phyloP scores from a whole-genome alignment of 1,140 invertebrate species.

The Drosophila littoralis region DNA sequence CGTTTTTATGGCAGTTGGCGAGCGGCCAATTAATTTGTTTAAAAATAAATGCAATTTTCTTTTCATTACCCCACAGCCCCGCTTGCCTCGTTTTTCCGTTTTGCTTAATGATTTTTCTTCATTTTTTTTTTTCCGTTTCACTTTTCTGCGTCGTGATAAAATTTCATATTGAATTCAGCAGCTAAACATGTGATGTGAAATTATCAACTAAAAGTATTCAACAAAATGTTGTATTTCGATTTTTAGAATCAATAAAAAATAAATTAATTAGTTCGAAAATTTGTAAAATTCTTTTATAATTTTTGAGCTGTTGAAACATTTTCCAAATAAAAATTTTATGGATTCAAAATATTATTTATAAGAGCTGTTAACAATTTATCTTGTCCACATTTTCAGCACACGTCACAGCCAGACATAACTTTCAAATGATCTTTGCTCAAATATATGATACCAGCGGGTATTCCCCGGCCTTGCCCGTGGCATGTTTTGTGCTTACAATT shows the following conservation, averaged over 20 bases:
- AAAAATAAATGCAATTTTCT: slow-evolving; percentile 72
- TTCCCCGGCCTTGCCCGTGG: no score
- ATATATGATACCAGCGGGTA: neutral
- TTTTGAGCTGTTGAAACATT: neutral
- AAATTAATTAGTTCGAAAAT: neutral
- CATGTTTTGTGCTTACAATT: no score
- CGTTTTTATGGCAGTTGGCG: slow-evolving; percentile 77
- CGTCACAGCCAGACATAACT: slow-evolving; percentile 1
- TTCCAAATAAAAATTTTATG: neutral
- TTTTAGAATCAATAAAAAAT: neutral
- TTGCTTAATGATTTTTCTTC: slow-evolving; percentile 32
- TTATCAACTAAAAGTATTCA: slow-evolving; percentile 10
- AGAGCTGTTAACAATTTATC: neutral
- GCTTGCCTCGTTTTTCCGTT: slow-evolving; percentile 24
- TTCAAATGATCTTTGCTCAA: slow-evolving; percentile 25
- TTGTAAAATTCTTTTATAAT: neutral
- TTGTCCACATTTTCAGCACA: neutral
- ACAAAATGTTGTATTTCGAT: neutral
- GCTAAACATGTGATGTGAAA: slow-evolving; percentile 36
- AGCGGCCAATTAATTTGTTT: slow-evolving; percentile 72
- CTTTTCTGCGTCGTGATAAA: slow-evolving; percentile 57
- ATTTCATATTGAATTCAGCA: slow-evolving; percentile 37
- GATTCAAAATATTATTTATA: slow-evolving; percentile 24
- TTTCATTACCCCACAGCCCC: slow-evolving; percentile 29
- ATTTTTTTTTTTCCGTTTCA: slow-evolving; percentile 10